phyloP scores from a whole-genome alignment of 2,113 vertebrate genomes.

The Piaya cayana region DNA sequence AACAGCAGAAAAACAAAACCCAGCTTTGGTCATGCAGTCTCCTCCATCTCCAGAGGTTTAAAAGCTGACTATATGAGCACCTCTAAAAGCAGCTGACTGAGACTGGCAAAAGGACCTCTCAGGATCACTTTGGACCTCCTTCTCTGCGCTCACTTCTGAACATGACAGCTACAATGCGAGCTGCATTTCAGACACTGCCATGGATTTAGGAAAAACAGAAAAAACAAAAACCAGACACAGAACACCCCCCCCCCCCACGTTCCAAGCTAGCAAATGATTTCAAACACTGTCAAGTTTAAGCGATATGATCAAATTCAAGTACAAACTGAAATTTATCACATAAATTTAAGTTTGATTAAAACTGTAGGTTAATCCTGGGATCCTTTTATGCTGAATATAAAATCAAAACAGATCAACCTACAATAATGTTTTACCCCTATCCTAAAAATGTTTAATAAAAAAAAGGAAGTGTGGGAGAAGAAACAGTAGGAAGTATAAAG shows the following conservation, averaged over 20 bases:
- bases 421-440: not conserved
- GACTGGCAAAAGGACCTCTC: not conserved
- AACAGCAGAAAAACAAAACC: not conserved
- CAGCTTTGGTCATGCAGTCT: not conserved
- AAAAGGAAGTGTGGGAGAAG: not conserved
- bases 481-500: not conserved
- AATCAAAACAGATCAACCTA: not conserved
- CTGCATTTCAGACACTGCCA: not conserved
- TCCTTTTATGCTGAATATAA: not conserved
- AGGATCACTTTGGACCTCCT: not conserved
- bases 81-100: not conserved
- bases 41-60: not conserved
- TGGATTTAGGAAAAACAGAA: not conserved
- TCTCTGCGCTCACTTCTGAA: not conserved
- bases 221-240: fast-evolving
- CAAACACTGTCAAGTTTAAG: not conserved
- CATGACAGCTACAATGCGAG: not conserved
- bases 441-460: not conserved
- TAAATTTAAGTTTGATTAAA: not conserved
- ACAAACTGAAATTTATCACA: not conserved
- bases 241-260: not conserved
- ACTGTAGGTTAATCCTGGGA: not conserved
- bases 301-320: not conserved
- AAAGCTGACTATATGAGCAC: not conserved
- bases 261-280: not conserved